Evolutionary conservation across 1,140 invertebrate genomes (phyloP).

Genomic region (Drosophila asahinai): DNA sequence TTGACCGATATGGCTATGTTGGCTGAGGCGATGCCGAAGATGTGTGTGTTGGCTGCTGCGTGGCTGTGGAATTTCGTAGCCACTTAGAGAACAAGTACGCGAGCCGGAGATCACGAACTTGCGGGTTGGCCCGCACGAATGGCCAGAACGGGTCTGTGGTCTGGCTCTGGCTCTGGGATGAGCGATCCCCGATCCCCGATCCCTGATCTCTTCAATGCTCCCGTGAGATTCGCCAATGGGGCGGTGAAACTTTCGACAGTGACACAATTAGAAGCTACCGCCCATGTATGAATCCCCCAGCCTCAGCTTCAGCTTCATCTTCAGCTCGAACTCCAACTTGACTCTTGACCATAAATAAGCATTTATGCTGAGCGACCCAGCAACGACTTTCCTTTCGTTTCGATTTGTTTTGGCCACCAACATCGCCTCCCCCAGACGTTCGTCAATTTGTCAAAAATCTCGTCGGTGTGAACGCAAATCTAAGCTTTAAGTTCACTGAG

Average conservation of each 20-base stretch:
- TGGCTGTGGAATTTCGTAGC: constrained; percentile 75
- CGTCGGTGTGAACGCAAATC: constrained; percentile 40
- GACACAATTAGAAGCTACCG: constrained; percentile 67
- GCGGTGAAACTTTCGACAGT: constrained; percentile 63
- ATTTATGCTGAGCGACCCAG: constrained; percentile 37
- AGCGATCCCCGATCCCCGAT: constrained; percentile 6
- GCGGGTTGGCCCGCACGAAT: constrained; percentile 70
- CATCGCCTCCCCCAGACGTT: constrained; percentile 38
- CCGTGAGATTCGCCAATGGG: constrained; percentile 55
- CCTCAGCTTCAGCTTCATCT: not conserved
- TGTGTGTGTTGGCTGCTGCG: constrained; percentile 62
- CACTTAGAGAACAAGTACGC: constrained; percentile 73
- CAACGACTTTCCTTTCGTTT: constrained; percentile 50
- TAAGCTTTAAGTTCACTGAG: constrained; percentile 32
- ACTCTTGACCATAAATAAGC: constrained; percentile 58
- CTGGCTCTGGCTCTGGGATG: constrained; percentile 14
- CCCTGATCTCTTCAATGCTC: constrained; percentile 14
- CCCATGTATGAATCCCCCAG: constrained; percentile 5
- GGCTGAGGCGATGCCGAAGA: constrained; percentile 31
- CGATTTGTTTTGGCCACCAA: constrained; percentile 48
- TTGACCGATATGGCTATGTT: constrained; percentile 67
- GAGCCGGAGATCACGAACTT: constrained; percentile 78
- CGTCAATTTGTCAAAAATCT: constrained; percentile 74
- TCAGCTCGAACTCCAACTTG: not conserved
- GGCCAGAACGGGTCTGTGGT: constrained; percentile 29